A percentile compares a stretch with the other conserved stretches of the same genome.
Conservation (phyloP, 2,888 invertebrate genomes). For the Rhamphomyia laevipes region DNA sequence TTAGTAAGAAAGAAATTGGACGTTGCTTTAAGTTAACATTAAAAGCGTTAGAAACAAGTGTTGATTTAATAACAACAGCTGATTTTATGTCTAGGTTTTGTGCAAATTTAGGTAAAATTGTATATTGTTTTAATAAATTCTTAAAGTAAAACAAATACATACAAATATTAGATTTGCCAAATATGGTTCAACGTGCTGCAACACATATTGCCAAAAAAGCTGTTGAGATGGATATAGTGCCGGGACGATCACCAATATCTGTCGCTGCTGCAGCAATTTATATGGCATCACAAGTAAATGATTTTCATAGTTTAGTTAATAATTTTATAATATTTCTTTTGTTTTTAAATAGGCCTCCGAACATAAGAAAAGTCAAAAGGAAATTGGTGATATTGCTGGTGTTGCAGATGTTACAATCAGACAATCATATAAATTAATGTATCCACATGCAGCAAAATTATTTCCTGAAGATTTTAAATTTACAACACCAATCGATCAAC, state of each 20-base stretch:
- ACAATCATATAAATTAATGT: conserved; percentile 95
- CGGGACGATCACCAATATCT: conserved; percentile 95
- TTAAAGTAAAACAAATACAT: neutral
- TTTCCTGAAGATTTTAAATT: conserved; percentile 97
- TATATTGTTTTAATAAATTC: neutral
- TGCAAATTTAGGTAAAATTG: conserved; percentile 69
- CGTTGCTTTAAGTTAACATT: conserved; percentile 94
- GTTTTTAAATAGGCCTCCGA: conserved; percentile 59
- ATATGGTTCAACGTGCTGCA: conserved; percentile 83
- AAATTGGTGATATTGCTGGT: conserved; percentile 96
- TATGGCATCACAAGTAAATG: conserved; percentile 86
- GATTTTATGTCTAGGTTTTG: conserved; percentile 99
- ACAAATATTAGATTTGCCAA: conserved; percentile 46
- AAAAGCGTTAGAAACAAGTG: conserved; percentile 91
- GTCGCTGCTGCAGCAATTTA: conserved; percentile 99
- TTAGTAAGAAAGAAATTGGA: conserved; percentile 98
- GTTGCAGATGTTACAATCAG: conserved; percentile 97
- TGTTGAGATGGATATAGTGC: conserved; percentile 92
- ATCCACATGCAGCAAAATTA: conserved; percentile 79
- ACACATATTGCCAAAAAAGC: conserved; percentile 95
- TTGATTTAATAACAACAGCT: conserved; percentile 94
- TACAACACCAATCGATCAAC: conserved; percentile 83
- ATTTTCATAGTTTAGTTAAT: neutral
- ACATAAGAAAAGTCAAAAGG: conserved; percentile 92
- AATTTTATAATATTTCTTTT: conserved; percentile 2